Evolutionary conservation across 2,888 invertebrate species (phyloP), one percentile per base, ranked within the genome.

Genomic region (Phalera bucephala): DNA sequence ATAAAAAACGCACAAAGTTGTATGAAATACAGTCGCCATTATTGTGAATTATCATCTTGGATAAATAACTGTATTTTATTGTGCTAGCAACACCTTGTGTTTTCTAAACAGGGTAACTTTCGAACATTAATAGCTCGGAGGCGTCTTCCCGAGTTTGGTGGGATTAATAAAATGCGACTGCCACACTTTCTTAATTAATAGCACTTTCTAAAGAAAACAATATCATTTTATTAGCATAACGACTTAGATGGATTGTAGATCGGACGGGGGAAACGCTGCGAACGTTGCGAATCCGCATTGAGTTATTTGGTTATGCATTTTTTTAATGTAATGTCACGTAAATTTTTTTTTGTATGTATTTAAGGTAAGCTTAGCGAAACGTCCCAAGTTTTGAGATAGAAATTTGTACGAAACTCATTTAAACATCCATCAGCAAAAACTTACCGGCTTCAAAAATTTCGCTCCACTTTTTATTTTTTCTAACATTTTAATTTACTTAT

Each of bases 181-280:
- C 81, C 85, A 74, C 78, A 77, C 72, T 81, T 29, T 78, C 86
- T 78, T 86, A 89, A 88, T 89, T 87, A 88, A 89, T 88, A 82
- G 88, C 76, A 86, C 75, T 88, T 89, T 78, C 70, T 78, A 78
- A 89, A 88, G 87, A 88, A 88, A 87, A 89, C 88, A 87, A 87
- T 89, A 88, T 84, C 82, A 88, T 84, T 87, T 84, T 87, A 86
- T 86, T 86, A 80, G 81, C 86, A 86, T 84, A 83, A 72, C 72
- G 61, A 68, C 41, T 64, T 59, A 56, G 33, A 58, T 37, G 29
- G 48, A 17, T 15, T 64, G 38, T 48, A 64, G 60, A 71, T 49
- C 52, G 23, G 42, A 32, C 56, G 53, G 44, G 52, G 52, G 20
- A 10, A 30, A 25, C 28, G 28, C 14, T 8, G 40, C 20, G 22